These are phyloP conservation scores for Butastur rufipennis DNA, from an alignment of 2,113 vertebrate genomes.

Conservation along the genomic window DNA sequence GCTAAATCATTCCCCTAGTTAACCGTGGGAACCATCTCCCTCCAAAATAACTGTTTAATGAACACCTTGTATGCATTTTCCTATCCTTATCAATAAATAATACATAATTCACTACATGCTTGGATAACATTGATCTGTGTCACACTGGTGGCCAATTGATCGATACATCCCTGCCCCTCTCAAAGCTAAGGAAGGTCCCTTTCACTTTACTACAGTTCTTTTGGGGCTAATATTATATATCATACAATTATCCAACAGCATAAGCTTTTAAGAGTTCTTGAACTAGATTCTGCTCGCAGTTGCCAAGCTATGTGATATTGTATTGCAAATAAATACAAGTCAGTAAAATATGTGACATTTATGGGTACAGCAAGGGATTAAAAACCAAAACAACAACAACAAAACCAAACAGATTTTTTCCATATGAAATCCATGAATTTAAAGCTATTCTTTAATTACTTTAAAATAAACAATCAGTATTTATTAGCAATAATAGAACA, in stretches of 20 bases:
- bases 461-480: background rate
- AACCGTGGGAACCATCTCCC: background rate
- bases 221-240: background rate
- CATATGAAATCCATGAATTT: background rate
- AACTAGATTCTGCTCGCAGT: background rate
- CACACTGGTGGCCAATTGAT: background rate
- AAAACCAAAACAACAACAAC: too few species aligned
- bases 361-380: background rate
- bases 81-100: background rate
- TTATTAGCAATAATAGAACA: background rate
- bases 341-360: background rate
- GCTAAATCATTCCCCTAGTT: background rate
- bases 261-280: background rate
- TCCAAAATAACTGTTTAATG: background rate
- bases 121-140: background rate
- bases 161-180: background rate
- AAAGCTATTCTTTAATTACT: background rate
- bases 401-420: background rate
- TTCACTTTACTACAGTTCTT: constrained; percentile 16
- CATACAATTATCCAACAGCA: background rate
- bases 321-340: background rate
- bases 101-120: background rate
- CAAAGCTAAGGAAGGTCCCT: background rate
- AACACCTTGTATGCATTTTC: background rate
- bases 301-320: background rate